A percentile compares a stretch with the other conserved stretches of the same genome.
These are phyloP conservation scores for Graptemys geographica DNA, from an alignment of 2,797 vertebrate species.

Conservation along the genomic window DNA sequence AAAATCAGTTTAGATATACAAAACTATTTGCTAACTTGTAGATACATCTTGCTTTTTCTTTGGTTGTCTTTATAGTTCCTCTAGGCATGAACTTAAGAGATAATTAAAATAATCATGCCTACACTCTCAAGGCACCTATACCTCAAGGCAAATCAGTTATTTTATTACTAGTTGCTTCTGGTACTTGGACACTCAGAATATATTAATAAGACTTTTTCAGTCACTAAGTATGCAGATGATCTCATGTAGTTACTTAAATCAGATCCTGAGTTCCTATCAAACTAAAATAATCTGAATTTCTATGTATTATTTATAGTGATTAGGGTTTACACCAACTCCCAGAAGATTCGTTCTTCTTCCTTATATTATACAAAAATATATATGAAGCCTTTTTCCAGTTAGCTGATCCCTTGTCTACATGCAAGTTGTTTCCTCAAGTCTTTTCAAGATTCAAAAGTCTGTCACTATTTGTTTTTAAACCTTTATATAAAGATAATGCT, in stretches of 20 bases:
- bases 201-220: not conserved
- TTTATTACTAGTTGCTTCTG: not conserved
- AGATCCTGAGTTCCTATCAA: not conserved
- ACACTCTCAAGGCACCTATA: not conserved
- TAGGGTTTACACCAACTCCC: not conserved
- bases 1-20: not conserved
- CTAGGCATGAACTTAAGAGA: fast-evolving
- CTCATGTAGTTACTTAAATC: not conserved
- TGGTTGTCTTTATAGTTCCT: not conserved
- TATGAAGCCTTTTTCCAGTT: not conserved
- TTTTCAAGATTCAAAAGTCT: not conserved
- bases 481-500: not conserved
- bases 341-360: fast-evolving
- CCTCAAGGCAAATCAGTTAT: not conserved
- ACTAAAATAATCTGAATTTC: too few relatives aligned
- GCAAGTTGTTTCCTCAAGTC: not conserved
- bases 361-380: fast-evolving
- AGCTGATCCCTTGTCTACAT: not conserved
- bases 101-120: not conserved
- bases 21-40: not conserved
- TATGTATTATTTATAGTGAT: not conserved
- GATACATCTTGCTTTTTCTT: not conserved
- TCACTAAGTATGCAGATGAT: too few relatives aligned
- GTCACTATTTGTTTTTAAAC: conserved; percentile 19
- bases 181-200: not conserved